Percentiles rank a stretch among this genome's conserved stretches.
phyloP scores from a whole-genome alignment of 1,140 invertebrate genomes.

The Bombus cullumanus region DNA sequence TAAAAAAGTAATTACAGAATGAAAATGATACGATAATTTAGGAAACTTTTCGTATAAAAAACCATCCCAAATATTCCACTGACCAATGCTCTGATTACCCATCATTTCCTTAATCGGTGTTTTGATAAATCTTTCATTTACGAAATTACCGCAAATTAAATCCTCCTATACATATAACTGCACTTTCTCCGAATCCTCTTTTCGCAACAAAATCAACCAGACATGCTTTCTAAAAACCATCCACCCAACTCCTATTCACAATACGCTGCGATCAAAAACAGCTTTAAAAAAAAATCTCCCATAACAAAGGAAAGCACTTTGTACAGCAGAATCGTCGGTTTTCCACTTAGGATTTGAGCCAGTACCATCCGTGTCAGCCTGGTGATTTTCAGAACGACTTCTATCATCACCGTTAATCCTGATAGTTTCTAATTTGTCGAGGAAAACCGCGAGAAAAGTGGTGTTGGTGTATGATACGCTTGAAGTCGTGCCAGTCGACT shows the following conservation, averaged over 20 bases:
- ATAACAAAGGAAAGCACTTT: neutral
- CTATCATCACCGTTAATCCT: conserved; percentile 3
- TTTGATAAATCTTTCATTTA: no score
- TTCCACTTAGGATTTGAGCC: neutral
- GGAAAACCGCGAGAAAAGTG: conserved; percentile 34
- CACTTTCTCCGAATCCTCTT: no score
- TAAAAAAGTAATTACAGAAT: neutral
- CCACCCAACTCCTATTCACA: no score
- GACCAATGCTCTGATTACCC: no score
- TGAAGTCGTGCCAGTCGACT: conserved; percentile 18
- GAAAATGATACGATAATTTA: neutral
- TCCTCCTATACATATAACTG: no score
- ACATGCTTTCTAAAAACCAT: no score
- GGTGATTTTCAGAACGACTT: neutral
- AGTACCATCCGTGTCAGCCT: neutral
- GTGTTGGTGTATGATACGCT: conserved; percentile 6
- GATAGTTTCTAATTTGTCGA: conserved; percentile 14
- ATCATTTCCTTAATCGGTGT: no score
- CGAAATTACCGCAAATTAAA: no score
- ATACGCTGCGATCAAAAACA: neutral
- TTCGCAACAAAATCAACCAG: no score
- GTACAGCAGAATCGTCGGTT: neutral
- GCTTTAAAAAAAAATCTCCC: neutral
- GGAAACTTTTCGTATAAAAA: neutral
- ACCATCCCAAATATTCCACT: no score